Base-by-base conservation (phyloP, 2,797 vertebrate genomes). In the Cercopithecus diana region DNA sequence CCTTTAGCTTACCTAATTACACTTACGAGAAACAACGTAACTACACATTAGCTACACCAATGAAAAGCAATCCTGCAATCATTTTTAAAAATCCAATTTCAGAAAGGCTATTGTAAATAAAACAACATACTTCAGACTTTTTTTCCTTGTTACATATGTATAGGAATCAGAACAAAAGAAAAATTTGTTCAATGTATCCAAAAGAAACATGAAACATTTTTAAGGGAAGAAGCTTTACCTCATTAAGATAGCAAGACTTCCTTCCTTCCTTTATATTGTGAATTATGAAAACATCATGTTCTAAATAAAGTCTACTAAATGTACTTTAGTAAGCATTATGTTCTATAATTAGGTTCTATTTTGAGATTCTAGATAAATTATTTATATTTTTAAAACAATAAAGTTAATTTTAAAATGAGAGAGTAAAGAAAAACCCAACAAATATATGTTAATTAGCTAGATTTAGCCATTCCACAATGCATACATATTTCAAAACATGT, bases 321-420 rank as follows among this genome's bases (percentile, higher is more conserved):
- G 5, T 43, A 58, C 30, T 77, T 55, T n/a, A 93, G 24, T 48
- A 58, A 67, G 30, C 55, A 93, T 41, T 88, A 58, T 33, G 50
- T 55, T 72, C 70, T 87, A 6, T 3, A 77, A 61, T 20, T 88
- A 13, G 12, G n/a, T 61, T 88, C 41, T 58, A 39, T 28, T 55
- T 73, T 88, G 41, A 96, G 41, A 82, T 43, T 50, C n/a, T 55
- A 80, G 26, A 88, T 17, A 61, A 14, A 81, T 43, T 39, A 88
- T 41, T 81, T 89, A 28, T 19, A 50, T 84, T 95, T 95, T 92
- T 55, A 80, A 97, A 93, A 58, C 1, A 77, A 17, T 39, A 95
- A 67, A 90, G 7, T 57, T 13, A 94, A 88, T 13, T 67, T 30
- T 79, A 76, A 77, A 96, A 52, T 52, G 19, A 61, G 20, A 87